Percentiles rank a stretch among this genome's conserved stretches.
These are phyloP conservation scores for Netelia virgata DNA, from an alignment of 2,888 invertebrate genomes.

Conservation along the genomic window DNA sequence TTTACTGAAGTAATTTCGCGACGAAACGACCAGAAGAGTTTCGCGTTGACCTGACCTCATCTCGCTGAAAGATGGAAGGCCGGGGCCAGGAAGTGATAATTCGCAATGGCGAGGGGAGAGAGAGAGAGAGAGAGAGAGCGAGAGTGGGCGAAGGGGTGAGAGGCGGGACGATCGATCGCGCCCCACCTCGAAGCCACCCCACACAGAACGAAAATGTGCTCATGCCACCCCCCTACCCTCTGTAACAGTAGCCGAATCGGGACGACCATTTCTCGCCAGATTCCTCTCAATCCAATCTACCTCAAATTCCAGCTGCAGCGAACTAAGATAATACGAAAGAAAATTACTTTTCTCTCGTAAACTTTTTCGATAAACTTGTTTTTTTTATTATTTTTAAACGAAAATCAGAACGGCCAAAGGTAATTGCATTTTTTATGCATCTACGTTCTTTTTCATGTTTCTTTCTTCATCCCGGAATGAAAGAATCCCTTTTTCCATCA, in stretches of 20 bases:
- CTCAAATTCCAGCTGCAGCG: constrained; percentile 36
- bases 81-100: constrained; percentile 69
- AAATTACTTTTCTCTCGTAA: constrained; percentile 54
- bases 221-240: constrained; percentile 52
- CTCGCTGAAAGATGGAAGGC: constrained; percentile 59
- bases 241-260: constrained; percentile 56
- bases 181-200: constrained; percentile 68
- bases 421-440: too few species aligned
- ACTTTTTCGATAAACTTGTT: constrained; percentile 7
- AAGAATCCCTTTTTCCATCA: background rate
- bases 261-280: constrained; percentile 60
- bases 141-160: constrained; percentile 32
- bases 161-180: constrained; percentile 72
- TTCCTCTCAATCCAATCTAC: constrained; percentile 65
- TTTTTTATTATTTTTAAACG: too few species aligned
- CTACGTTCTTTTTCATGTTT: too few species aligned
- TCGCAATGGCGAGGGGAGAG: constrained; percentile 69
- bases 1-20: constrained; percentile 29
- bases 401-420: too few species aligned
- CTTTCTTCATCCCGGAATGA: background rate
- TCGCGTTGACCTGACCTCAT: constrained; percentile 61
- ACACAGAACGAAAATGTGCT: constrained; percentile 59
- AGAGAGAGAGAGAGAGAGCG: background rate
- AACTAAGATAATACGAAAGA: constrained; percentile 19
- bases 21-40: constrained; percentile 34